phyloP scores from a whole-genome alignment of 2,113 vertebrate genomes.

The Myotis lucifugus region DNA sequence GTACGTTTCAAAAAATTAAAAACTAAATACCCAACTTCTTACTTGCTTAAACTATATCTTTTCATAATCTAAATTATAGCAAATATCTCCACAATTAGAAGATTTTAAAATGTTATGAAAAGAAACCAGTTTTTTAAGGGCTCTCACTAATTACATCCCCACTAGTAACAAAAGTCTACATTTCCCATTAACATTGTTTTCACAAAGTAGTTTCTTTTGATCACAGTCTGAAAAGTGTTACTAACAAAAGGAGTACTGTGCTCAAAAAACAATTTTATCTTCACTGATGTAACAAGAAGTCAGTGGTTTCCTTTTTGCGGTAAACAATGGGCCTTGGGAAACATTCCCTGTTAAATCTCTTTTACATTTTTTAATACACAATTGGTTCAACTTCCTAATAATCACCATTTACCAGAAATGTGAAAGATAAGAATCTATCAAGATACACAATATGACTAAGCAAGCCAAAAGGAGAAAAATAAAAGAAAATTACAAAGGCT shows the following conservation, averaged over 20 bases:
- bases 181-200: conserved; percentile 54
- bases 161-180: conserved; percentile 66
- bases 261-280: conserved; percentile 72
- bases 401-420: conserved; percentile 81
- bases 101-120: conserved; percentile 66
- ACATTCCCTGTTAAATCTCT: conserved; percentile 78
- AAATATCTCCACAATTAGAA: neutral
- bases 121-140: conserved; percentile 69
- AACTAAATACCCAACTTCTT: neutral
- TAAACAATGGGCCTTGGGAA: conserved; percentile 82
- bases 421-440: conserved; percentile 81
- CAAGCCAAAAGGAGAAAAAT: conserved; percentile 70
- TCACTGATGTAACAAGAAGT: conserved; percentile 72
- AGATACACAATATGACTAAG: conserved; percentile 66
- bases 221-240: conserved; percentile 71
- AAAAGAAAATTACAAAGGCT: conserved; percentile 33
- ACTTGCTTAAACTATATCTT: neutral
- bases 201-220: conserved; percentile 72
- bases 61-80: neutral
- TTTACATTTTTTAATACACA: conserved; percentile 78
- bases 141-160: conserved; percentile 71
- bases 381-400: conserved; percentile 85
- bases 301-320: conserved; percentile 80
- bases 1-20: conserved; percentile 4
- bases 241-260: conserved; percentile 44